Base-by-base conservation (phyloP, 30 jellyfish, hydroid and myxozoan species). In the Chrysaora quinquecirrha region DNA sequence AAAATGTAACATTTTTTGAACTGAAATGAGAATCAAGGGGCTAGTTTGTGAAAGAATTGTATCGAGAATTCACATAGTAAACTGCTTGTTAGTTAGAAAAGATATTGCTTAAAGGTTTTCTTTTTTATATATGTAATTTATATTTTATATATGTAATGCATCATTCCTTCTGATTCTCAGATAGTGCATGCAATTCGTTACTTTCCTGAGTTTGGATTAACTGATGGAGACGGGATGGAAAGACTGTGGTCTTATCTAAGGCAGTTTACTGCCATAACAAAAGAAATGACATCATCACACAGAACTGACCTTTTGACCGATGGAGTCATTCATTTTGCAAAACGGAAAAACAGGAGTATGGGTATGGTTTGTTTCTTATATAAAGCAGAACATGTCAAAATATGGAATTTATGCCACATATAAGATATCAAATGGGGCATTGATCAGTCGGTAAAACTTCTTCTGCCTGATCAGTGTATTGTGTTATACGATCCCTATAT, bases 181-280 rank as follows among this genome's bases (percentile, higher is more conserved):
- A 34, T 78, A 78, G 60, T 31, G 32, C 30, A 78, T 43, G 78
- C 89, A 1, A 48, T 68, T 30, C 78, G 79, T 29, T 78, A 1
- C 32, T 43, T 22, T 32, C 80, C 79, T 3, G 79, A 54, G 80
- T 61, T 80, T 49, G 83, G 91, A 21, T 52, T 80, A 28, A 64
- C 83, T 35, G 83, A 80, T 54, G 91, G 91, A 10, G 85, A 80
- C 22, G 75, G 76, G 3, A 66, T 66, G 35, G 91, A 80, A 58
- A 69, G 91, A 34, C 60, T 80, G 34, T 80, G 91, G 83, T 80
- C 91, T 30, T 64, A 24, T 35, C 84, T 80, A 28, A 43, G 91
- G 47, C 67, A 58, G 27, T 80, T 80, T 47, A 58, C 83, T 30
- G 78, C 76, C 22, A 80, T 80, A 20, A 64, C 91, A 23, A 63